Base-by-base conservation (phyloP, 30 jellyfish, hydroid and myxozoan species). In the Hydractinia echinata region DNA sequence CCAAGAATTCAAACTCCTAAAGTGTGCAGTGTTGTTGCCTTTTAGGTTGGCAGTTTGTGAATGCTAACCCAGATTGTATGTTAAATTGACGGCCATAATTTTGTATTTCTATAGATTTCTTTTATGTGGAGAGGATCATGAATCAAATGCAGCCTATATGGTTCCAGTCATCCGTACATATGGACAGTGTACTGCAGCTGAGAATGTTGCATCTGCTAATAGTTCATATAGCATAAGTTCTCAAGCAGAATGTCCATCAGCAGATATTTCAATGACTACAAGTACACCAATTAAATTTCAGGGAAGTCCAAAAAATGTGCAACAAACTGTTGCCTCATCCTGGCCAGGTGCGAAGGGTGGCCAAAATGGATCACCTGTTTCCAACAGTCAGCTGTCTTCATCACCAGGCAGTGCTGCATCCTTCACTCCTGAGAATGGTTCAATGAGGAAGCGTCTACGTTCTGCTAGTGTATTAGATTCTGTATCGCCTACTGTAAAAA, bases 291-390 rank as follows among this genome's bases (percentile, higher is more conserved):
- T 84, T 62, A 92, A 92, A 71, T 76, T 92, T 52, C 71, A 66
- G 10, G 83, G 64, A 49, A 86, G 95, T 51, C 90, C 95, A 4
- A 92, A 77, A 55, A 44, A 13, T 44, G 39, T 64, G 18, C 39
- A 44, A 7, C 74, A 64, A 64, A 53, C 89, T 21, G 95, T 83
- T 19, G 98, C 96, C 60, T 92, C 98, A 19, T 92, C 98, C 20
- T 92, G 98, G 98, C 98, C 98, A 58, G 98, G 98, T 55, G 95
- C 94, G 10, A 86, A 87, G 20, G 73, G 88, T 4, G 87, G 51
- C 49, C 56, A 19, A 21, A 60, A 58, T 50, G 84, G 77, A 18
- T 87, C 96, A 16, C 98, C 98, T 0, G 61, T 53, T 6, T 66
- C 96, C 9, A 51, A 55, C 11, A 80, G 84, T 64, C 74, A 88